Percentiles rank a stretch among this genome's conserved stretches.
Conservation (phyloP, 1,140 invertebrate species). For the Camponotus pennsylvanicus region DNA sequence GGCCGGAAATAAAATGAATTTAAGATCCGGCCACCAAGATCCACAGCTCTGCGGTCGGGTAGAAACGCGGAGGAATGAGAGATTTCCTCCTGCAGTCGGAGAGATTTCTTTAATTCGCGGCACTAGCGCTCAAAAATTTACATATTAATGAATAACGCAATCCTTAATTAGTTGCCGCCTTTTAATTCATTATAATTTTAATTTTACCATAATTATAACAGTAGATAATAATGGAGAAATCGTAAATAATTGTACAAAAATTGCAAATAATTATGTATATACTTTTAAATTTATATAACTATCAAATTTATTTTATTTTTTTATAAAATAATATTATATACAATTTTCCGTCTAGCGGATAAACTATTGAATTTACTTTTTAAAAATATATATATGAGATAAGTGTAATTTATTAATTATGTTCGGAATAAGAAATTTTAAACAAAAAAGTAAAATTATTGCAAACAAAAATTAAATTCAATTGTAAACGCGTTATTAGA, state of each 20-base stretch:
- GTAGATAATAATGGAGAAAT: conserved; percentile 6
- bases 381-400: too few relatives aligned
- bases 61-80: conserved; percentile 35
- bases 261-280: not conserved
- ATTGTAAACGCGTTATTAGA: not conserved
- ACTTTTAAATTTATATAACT: not conserved
- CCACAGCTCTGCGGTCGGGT: conserved; percentile 52
- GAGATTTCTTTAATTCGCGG: conserved; percentile 57
- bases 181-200: conserved; percentile 63
- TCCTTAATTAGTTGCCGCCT: conserved; percentile 58
- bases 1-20: conserved; percentile 85
- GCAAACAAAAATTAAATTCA: not conserved
- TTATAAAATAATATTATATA: not conserved
- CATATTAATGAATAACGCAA: conserved; percentile 63
- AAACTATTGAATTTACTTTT: not conserved
- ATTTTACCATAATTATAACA: conserved; percentile 50
- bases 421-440: not conserved
- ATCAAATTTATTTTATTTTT: not conserved
- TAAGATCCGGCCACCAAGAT: conserved; percentile 81
- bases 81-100: conserved; percentile 28
- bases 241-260: conserved; percentile 17
- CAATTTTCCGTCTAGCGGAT: not conserved
- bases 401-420: not conserved
- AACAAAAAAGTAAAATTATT: not conserved
- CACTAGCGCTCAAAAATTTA: conserved; percentile 48